Percentiles rank a stretch among this genome's conserved stretches.
These are phyloP conservation scores for Polydrusus tereticollis DNA, from an alignment of 2,888 invertebrate genomes.

Conservation along the genomic window DNA sequence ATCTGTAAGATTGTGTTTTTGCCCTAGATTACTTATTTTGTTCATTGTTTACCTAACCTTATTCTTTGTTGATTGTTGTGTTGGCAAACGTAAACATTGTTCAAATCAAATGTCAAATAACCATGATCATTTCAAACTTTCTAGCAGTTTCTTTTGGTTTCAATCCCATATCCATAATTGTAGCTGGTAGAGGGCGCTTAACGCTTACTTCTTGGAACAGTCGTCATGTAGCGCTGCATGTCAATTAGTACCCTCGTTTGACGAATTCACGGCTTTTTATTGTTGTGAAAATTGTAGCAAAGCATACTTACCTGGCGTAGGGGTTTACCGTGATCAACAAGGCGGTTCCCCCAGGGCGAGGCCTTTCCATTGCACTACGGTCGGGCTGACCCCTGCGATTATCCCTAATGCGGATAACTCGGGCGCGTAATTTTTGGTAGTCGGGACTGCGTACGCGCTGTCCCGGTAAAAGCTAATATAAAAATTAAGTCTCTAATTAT, in stretches of 20 bases:
- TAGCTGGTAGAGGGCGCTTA: too few species aligned
- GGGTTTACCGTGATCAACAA: conserved; percentile 77
- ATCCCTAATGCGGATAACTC: conserved; percentile 81
- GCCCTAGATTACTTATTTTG: too few species aligned
- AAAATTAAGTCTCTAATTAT: not conserved
- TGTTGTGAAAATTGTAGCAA: not conserved
- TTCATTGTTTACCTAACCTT: too few species aligned
- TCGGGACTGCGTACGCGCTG: conserved; percentile 77
- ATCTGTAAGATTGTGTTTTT: too few species aligned
- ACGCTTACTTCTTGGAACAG: too few species aligned
- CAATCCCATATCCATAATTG: too few species aligned
- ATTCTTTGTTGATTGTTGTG: too few species aligned
- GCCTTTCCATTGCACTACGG: conserved; percentile 80
- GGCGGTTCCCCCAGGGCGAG: conserved; percentile 79
- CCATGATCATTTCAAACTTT: too few species aligned
- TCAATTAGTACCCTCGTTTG: not conserved
- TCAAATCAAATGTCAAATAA: too few species aligned
- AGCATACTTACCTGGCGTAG: conserved; percentile 69
- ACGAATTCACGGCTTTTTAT: not conserved
- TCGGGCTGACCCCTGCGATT: conserved; percentile 82
- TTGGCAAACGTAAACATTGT: too few species aligned
- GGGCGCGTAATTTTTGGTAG: conserved; percentile 78
- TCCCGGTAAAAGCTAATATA: conserved; percentile 62
- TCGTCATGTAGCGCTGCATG: not conserved
- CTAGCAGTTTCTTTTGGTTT: too few species aligned